A percentile compares a stretch with the other conserved stretches of the same genome.
Conservation (phyloP, 2,113 vertebrate genomes). For the Eulemur rufifrons region DNA sequence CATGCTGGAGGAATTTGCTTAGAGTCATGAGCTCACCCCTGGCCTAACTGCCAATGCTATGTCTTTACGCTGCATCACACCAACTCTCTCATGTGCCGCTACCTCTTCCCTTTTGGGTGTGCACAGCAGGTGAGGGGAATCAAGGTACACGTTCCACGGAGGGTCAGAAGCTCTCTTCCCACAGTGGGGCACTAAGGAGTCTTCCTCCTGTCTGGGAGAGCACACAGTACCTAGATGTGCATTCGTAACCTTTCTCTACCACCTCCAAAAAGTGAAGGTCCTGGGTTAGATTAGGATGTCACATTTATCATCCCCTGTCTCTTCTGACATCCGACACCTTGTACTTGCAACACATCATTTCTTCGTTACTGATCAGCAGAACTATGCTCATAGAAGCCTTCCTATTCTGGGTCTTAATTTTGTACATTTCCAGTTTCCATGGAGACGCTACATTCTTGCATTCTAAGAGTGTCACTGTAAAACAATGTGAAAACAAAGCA, state of each 20-base stretch:
- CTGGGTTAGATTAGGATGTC: conserved; percentile 9
- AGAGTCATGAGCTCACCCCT: no score
- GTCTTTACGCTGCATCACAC: neutral
- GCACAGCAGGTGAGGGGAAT: neutral
- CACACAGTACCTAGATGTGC: neutral
- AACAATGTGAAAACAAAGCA: conserved; percentile 80
- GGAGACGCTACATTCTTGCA: conserved; percentile 77
- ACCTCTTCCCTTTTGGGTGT: neutral
- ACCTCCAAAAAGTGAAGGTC: neutral
- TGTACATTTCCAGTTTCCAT: conserved; percentile 84
- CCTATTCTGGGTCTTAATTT: conserved; percentile 66
- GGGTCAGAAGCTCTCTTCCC: neutral
- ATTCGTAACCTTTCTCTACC: neutral
- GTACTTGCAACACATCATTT: neutral
- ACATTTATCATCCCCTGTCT: neutral
- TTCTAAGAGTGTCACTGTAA: conserved; percentile 71
- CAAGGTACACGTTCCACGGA: neutral
- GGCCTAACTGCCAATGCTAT: no score
- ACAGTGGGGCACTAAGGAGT: neutral
- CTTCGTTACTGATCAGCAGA: conserved; percentile 60
- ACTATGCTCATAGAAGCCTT: conserved; percentile 59
- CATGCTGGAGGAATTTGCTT: neutral
- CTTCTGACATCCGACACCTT: neutral
- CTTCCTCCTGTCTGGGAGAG: neutral
- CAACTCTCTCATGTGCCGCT: neutral